A percentile compares a stretch with the other conserved stretches of the same genome.
Conservation (phyloP, 2,113 vertebrate species). For the Sphaerodactylus townsendi region DNA sequence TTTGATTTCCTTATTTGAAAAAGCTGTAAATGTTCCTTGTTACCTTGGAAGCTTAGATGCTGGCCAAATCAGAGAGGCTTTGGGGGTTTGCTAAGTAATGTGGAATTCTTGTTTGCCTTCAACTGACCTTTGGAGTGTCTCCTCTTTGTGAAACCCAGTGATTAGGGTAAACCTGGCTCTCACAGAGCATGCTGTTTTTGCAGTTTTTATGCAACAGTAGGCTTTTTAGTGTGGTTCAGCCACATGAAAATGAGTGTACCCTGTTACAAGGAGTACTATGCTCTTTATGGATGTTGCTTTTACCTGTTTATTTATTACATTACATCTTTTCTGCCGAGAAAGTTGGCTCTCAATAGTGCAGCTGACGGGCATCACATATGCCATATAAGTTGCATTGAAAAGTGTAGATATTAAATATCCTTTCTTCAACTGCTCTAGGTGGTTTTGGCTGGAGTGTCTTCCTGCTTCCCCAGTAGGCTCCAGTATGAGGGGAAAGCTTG, state of each 20-base stretch:
- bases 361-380: too few relatives aligned
- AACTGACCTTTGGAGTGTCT: not conserved
- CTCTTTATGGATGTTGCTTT: too few relatives aligned
- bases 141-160: not conserved
- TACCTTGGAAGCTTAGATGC: not conserved
- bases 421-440: too few relatives aligned
- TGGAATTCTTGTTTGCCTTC: not conserved
- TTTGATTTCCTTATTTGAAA: not conserved
- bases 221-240: not conserved
- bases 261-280: not conserved
- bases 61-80: not conserved
- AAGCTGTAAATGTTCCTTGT: not conserved
- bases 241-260: not conserved
- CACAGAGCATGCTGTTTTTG: not conserved
- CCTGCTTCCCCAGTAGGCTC: too few relatives aligned
- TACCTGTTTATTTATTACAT: too few relatives aligned
- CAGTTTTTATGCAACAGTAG: too few relatives aligned
- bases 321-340: too few relatives aligned
- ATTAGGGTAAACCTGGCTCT: not conserved
- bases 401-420: too few relatives aligned
- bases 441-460: too few relatives aligned
- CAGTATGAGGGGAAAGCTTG: too few relatives aligned
- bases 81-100: not conserved
- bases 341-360: too few relatives aligned
- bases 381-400: too few relatives aligned